Evolutionary conservation across 1,140 invertebrate species (phyloP).

Genomic region (Trichogramma pretiosum): DNA sequence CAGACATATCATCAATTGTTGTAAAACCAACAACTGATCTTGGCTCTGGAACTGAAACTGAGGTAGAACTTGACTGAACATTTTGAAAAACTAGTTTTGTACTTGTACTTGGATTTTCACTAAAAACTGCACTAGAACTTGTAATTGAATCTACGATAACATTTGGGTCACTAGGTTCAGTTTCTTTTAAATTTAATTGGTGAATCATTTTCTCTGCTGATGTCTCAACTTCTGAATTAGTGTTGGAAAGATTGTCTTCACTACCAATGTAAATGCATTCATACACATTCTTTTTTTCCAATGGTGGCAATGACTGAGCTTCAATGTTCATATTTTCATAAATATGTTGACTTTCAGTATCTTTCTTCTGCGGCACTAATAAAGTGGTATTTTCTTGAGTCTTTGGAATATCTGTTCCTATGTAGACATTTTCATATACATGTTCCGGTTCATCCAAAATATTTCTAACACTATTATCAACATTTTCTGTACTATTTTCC

Average conservation of each 20-base stretch:
- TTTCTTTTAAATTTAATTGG: conserved; percentile 19
- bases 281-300: conserved; percentile 19
- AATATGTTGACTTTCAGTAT: conserved; percentile 24
- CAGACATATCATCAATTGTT: conserved; percentile 45
- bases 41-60: conserved; percentile 13
- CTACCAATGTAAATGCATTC: conserved; percentile 30
- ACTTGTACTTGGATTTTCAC: conserved; percentile 15
- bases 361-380: conserved; percentile 15
- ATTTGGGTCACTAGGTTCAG: neutral
- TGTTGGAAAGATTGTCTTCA: conserved; percentile 25
- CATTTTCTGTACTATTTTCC: neutral
- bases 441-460: conserved; percentile 23
- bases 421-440: conserved; percentile 32
- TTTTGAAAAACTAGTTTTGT: conserved; percentile 29
- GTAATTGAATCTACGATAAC: neutral
- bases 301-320: conserved; percentile 7
- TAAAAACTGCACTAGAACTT: conserved; percentile 9
- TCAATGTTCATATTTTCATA: conserved; percentile 34
- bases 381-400: conserved; percentile 14
- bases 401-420: conserved; percentile 26
- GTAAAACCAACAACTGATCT: conserved; percentile 33
- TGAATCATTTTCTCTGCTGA: conserved; percentile 28
- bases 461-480: conserved; percentile 14
- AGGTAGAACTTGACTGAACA: conserved; percentile 23
- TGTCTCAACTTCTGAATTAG: conserved; percentile 29